Evolutionary conservation across 2,113 vertebrate species (phyloP).

Genomic region (Eretmochelys imbricata): DNA sequence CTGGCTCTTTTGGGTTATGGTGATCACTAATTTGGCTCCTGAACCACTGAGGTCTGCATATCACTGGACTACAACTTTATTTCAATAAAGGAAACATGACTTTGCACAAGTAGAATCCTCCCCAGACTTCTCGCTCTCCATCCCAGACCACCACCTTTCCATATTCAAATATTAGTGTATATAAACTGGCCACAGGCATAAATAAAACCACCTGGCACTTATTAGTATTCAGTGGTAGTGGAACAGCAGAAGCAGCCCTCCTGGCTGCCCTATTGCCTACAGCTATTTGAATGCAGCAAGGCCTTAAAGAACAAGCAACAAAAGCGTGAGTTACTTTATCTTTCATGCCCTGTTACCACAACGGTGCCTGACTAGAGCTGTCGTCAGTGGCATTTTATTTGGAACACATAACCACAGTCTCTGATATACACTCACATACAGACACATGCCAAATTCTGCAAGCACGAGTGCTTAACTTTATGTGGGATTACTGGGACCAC

Average conservation of each 20-base stretch:
- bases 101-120: not conserved
- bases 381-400: not conserved
- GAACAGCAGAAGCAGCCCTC: not conserved
- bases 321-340: not conserved
- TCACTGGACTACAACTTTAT: not conserved
- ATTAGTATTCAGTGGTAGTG: not conserved
- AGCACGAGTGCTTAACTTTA: not conserved
- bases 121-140: not conserved
- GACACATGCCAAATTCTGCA: not conserved
- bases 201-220: not conserved
- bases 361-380: not conserved
- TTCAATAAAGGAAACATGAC: not conserved
- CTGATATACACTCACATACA: not conserved
- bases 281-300: not conserved
- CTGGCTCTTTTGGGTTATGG: not conserved
- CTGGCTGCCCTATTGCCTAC: accelerated
- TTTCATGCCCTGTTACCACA: not conserved
- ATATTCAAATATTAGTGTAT: not conserved
- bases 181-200: not conserved
- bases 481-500: not conserved
- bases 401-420: not conserved
- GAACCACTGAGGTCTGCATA: not conserved
- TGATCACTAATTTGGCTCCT: not conserved
- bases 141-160: not conserved
- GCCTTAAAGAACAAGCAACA: not conserved